Evolutionary conservation across 1,140 invertebrate genomes (phyloP).

Genomic region (Apocrypta bakeri): DNA sequence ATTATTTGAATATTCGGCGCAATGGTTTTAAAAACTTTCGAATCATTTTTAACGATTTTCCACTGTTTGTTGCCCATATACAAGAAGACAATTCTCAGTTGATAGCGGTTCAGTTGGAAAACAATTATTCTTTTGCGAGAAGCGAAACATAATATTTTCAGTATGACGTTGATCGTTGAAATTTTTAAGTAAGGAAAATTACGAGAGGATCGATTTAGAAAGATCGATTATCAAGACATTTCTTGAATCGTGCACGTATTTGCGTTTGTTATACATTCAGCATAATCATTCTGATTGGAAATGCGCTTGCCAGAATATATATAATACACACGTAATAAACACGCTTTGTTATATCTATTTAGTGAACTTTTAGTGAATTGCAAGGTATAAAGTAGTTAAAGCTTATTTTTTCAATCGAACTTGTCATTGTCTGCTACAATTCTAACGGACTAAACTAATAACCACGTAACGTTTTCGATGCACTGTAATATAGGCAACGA

Average conservation of each 20-base stretch:
- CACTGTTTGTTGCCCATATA: neutral
- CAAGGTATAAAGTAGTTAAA: conserved; percentile 18
- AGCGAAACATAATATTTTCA: too few relatives aligned
- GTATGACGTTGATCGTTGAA: neutral
- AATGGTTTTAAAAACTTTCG: neutral
- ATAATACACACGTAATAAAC: conserved; percentile 35
- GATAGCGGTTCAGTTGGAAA: too few relatives aligned
- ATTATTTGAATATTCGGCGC: too few relatives aligned
- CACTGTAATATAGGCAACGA: too few relatives aligned
- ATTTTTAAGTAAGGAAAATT: conserved; percentile 21
- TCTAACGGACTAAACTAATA: neutral
- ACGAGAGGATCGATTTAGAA: conserved; percentile 48
- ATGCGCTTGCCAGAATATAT: conserved; percentile 53
- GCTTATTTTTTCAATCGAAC: neutral
- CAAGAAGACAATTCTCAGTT: neutral
- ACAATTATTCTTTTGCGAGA: neutral
- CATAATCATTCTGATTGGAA: conserved; percentile 48
- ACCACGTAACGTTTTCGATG: neutral
- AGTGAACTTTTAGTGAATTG: conserved; percentile 19
- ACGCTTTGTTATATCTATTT: conserved; percentile 47
- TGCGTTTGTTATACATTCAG: conserved; percentile 50
- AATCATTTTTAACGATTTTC: neutral
- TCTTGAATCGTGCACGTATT: conserved; percentile 17
- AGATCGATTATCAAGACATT: conserved; percentile 50
- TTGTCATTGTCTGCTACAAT: neutral